A percentile compares a stretch with the other conserved stretches of the same genome.
Conservation (phyloP, 2,888 invertebrate genomes). For the Heliconius cydno region DNA sequence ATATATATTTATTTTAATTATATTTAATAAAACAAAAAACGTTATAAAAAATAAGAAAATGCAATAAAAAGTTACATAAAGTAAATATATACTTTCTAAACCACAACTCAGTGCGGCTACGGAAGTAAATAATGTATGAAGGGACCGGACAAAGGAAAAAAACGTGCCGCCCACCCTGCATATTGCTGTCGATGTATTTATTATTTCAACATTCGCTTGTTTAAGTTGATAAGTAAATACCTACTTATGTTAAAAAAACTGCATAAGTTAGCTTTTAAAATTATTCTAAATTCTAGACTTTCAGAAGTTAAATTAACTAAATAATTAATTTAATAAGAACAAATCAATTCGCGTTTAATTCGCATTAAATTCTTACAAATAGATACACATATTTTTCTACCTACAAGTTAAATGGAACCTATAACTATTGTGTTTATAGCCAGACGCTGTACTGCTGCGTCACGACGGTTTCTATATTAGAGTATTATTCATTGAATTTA, state of each 20-base stretch:
- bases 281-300: neutral
- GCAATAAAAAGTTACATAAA: neutral
- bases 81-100: slow-evolving; percentile 1
- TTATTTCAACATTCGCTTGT: slow-evolving; percentile 8
- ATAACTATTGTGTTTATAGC: too few species aligned
- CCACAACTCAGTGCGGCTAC: slow-evolving; percentile 10
- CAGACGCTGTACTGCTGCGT: too few species aligned
- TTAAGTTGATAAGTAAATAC: neutral
- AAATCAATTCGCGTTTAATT: too few species aligned
- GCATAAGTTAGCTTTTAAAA: neutral
- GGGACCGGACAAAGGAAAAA: slow-evolving; percentile 5
- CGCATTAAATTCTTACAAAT: too few species aligned
- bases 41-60: neutral
- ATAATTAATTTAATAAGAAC: too few species aligned
- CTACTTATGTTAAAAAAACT: too few species aligned
- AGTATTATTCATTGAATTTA: too few species aligned
- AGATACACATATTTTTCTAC: too few species aligned
- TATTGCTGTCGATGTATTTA: slow-evolving; percentile 18
- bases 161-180: neutral
- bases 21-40: neutral
- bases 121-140: slow-evolving; percentile 23
- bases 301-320: neutral
- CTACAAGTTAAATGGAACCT: too few species aligned
- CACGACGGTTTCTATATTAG: too few species aligned
- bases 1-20: neutral